Evolutionary conservation across 2,113 vertebrate species (phyloP).

Genomic region (Cinclus mexicanus): DNA sequence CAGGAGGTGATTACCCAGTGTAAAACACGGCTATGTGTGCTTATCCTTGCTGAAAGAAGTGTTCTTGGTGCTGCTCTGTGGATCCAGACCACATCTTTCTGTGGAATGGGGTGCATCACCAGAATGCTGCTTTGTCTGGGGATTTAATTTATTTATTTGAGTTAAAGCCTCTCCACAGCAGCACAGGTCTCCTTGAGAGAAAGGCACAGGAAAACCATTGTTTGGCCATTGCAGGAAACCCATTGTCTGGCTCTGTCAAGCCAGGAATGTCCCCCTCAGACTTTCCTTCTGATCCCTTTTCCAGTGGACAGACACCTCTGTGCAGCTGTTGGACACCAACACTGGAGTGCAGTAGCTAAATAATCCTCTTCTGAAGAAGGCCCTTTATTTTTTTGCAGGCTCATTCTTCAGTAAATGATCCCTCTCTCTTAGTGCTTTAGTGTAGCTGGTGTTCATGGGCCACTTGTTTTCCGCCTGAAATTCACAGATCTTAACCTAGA

Average conservation of each 20-base stretch:
- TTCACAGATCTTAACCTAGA: not conserved
- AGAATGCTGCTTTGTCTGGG: not conserved
- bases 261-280: not conserved
- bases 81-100: not conserved
- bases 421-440: not conserved
- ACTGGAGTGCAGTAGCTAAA: not conserved
- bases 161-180: not conserved
- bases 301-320: not conserved
- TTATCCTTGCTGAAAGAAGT: not conserved
- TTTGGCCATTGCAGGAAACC: not conserved
- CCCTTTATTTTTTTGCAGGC: not conserved
- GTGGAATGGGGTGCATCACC: not conserved
- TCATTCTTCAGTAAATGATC: not conserved
- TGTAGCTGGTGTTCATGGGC: not conserved
- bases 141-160: not conserved
- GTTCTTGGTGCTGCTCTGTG: not conserved
- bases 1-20: not conserved
- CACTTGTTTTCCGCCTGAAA: not conserved
- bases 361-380: not conserved
- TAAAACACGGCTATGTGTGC: not conserved
- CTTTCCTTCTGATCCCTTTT: not conserved
- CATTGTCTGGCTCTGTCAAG: not conserved
- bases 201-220: not conserved
- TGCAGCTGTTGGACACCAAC: not conserved
- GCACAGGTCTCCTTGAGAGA: not conserved